Conservation (phyloP, 2,888 invertebrate genomes). For the Sphecodes monilicornis region DNA sequence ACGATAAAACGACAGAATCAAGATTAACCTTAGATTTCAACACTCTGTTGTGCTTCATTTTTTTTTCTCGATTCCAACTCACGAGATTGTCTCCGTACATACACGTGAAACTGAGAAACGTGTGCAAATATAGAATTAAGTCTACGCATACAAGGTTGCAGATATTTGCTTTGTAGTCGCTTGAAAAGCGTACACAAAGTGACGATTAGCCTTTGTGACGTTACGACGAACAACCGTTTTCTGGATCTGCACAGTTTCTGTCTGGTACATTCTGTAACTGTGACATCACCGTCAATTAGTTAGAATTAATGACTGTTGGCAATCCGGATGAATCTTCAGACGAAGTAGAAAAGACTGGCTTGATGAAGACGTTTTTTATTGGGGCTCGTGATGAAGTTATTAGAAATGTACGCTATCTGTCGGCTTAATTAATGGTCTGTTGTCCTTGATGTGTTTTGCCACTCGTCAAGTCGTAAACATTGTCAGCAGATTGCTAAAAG, state of each 20-base stretch:
- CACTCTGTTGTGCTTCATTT: not conserved
- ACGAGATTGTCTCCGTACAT: not conserved
- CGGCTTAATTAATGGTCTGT: not conserved
- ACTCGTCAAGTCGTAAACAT: not conserved
- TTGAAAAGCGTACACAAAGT: no score
- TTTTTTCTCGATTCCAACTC: not conserved
- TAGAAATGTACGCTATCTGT: not conserved
- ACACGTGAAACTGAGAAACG: constrained; percentile 17
- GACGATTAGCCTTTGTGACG: not conserved
- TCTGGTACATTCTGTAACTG: not conserved
- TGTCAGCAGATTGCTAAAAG: not conserved
- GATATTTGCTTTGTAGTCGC: not conserved
- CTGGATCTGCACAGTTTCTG: not conserved
- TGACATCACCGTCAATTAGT: not conserved
- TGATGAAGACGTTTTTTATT: not conserved
- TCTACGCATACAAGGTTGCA: not conserved
- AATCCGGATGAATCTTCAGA: not conserved
- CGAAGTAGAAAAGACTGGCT: not conserved
- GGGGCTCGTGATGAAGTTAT: not conserved
- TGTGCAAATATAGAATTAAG: not conserved
- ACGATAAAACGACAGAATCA: not conserved
- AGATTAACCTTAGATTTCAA: not conserved
- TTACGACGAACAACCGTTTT: not conserved
- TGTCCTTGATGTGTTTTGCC: not conserved
- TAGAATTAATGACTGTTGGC: not conserved